phyloP scores from a whole-genome alignment of 2,888 invertebrate species.

The Drosophila ustulata region DNA sequence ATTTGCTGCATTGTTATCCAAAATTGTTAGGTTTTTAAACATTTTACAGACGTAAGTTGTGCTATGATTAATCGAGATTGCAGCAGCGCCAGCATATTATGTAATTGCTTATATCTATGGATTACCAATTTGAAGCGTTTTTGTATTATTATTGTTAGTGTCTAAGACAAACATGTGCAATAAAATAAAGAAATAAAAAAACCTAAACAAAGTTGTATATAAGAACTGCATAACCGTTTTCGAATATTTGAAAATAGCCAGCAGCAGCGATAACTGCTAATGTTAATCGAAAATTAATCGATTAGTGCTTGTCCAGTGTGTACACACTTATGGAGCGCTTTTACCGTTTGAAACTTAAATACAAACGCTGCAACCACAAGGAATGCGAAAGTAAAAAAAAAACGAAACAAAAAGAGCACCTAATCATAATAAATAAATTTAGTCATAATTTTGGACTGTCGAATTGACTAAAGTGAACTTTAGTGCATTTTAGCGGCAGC shows the following conservation, averaged over 20 bases:
- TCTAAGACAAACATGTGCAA: constrained; percentile 69
- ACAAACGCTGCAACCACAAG: not conserved
- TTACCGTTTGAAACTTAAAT: constrained; percentile 52
- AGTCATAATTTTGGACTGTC: too few relatives aligned
- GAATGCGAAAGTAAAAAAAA: not conserved
- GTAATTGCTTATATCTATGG: constrained; percentile 24
- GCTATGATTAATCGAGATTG: constrained; percentile 8
- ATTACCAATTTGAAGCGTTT: constrained; percentile 37
- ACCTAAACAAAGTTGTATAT: too few relatives aligned
- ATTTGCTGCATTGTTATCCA: constrained; percentile 73
- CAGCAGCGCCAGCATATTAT: constrained; percentile 24
- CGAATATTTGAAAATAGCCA: not conserved
- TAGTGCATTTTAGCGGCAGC: not conserved
- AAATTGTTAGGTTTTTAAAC: constrained; percentile 55
- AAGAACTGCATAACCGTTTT: not conserved
- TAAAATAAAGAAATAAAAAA: constrained; percentile 49
- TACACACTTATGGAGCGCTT: constrained; percentile 22
- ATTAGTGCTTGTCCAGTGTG: constrained; percentile 28
- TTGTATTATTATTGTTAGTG: constrained; percentile 57
- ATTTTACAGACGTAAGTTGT: constrained; percentile 21
- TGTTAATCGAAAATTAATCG: constrained; percentile 14
- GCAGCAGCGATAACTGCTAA: too few relatives aligned
- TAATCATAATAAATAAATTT: too few relatives aligned
- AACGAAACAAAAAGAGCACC: not conserved
- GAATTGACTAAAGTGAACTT: not conserved